These are phyloP conservation scores for Acanthornis magna DNA, from an alignment of 2,797 vertebrate species.

Conservation along the genomic window DNA sequence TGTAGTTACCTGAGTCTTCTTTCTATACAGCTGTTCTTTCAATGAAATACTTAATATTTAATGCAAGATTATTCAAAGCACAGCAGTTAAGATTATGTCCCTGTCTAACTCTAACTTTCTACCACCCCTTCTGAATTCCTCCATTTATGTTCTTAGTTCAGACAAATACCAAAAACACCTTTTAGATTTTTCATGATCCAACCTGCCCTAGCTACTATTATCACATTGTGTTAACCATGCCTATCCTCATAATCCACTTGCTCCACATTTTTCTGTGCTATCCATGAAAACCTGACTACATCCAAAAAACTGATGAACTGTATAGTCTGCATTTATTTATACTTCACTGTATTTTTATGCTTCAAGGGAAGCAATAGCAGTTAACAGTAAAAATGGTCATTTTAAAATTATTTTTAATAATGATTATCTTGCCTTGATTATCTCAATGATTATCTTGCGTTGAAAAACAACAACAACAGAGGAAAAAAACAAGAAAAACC, in stretches of 20 bases:
- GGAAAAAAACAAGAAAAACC: neutral
- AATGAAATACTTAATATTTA: neutral
- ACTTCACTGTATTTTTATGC: neutral
- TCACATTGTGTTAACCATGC: neutral
- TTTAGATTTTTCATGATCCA: neutral
- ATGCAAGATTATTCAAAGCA: neutral
- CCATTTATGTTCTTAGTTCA: neutral
- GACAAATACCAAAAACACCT: neutral
- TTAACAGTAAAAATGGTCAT: neutral
- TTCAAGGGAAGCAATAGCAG: neutral
- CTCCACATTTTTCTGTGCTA: neutral
- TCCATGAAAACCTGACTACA: neutral
- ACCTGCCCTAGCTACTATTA: neutral
- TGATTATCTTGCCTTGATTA: neutral
- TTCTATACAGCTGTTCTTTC: neutral
- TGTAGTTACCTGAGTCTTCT: neutral
- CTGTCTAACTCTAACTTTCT: neutral
- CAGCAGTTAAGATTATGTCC: neutral
- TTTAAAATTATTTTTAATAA: neutral
- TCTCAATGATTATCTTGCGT: neutral
- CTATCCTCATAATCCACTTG: neutral
- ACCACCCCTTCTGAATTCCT: neutral
- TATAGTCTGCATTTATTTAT: neutral
- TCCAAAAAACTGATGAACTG: neutral
- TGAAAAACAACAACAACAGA: neutral